phyloP scores from a whole-genome alignment of 2,888 invertebrate genomes.

The Troides aeacus region DNA sequence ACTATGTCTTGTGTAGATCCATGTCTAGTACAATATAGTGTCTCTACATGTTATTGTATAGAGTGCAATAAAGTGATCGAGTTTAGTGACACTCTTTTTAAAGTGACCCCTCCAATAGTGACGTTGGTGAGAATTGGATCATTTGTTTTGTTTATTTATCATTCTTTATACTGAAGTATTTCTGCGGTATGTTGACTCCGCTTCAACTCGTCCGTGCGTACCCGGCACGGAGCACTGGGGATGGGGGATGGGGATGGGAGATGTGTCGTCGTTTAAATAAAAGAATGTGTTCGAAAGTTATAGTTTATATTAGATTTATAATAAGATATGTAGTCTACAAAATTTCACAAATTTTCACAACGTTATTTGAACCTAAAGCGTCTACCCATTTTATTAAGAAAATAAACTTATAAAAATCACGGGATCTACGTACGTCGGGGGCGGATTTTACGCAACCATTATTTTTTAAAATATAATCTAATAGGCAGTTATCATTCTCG shows the following conservation, averaged over 20 bases:
- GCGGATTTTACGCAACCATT: slow-evolving; percentile 74
- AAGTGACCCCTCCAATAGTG: no score
- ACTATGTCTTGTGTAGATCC: no score
- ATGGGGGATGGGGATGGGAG: background rate
- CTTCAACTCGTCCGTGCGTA: background rate
- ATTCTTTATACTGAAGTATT: no score
- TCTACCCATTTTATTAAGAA: slow-evolving; percentile 80
- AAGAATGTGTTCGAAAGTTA: slow-evolving; percentile 74
- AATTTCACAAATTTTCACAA: slow-evolving; percentile 81
- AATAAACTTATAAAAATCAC: slow-evolving; percentile 79
- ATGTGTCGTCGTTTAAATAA: slow-evolving; percentile 48
- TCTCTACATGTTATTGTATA: no score
- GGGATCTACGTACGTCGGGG: slow-evolving; percentile 72
- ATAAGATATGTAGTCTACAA: slow-evolving; percentile 81
- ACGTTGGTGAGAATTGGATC: no score
- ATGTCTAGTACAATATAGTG: no score
- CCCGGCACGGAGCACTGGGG: background rate
- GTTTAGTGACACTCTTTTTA: no score
- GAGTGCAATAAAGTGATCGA: no score
- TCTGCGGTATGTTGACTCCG: no score
- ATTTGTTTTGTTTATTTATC: no score
- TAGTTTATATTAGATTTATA: slow-evolving; percentile 81
- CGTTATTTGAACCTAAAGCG: slow-evolving; percentile 80
- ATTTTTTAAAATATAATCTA: slow-evolving; percentile 80
- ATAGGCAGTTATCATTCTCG: slow-evolving; percentile 76